Base-by-base conservation (phyloP, 2,888 invertebrate genomes). In the Protophormia terraenovae region DNA sequence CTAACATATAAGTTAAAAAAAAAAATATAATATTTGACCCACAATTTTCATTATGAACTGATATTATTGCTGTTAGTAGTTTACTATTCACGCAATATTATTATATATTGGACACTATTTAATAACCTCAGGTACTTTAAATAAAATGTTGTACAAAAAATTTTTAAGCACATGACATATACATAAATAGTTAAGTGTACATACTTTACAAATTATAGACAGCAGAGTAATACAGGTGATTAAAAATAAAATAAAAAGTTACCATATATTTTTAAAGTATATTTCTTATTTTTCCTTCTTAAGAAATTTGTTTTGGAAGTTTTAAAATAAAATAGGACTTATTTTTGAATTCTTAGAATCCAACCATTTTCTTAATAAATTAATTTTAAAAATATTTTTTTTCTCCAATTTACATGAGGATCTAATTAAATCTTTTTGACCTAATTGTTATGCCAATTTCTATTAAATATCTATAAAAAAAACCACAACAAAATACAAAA, bases 41-140 rank as follows among this genome's bases (percentile, higher is more conserved):
- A 72, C 64, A 64, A 64, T 66, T 22, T 41, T 24, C 58, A 69
- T 47, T 53, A 77, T 60, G 47, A 77, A 69, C 47, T 69, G 32
- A 67, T 67, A 8, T 22, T 10, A n/a, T n/a, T n/a, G n/a, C n/a
- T n/a, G 24, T 32, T 35, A 50, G 47, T 62, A 35, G 55, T 29
- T 58, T 55, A 29, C 1, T 12, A 71, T 27, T n/a, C 55, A 71
- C 55, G 71, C 55, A 71, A 58, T 71, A 27, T 58, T 27, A 3
- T 41, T 27, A 7, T 29, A n/a, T n/a, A n/a, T 29, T 29, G 3
- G n/a, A 41, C 7, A 5, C 14, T 24, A 5, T 8, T 16, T 3
- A 6, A 29, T 29, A 58, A 55, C 12, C 35, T 27, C 16, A 55
- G 38, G 27, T 1, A 71, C 1, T 41, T 12, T 3, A 41, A 41